Conservation (phyloP, 2,888 invertebrate genomes). For the Epistrophe grossulariae region DNA sequence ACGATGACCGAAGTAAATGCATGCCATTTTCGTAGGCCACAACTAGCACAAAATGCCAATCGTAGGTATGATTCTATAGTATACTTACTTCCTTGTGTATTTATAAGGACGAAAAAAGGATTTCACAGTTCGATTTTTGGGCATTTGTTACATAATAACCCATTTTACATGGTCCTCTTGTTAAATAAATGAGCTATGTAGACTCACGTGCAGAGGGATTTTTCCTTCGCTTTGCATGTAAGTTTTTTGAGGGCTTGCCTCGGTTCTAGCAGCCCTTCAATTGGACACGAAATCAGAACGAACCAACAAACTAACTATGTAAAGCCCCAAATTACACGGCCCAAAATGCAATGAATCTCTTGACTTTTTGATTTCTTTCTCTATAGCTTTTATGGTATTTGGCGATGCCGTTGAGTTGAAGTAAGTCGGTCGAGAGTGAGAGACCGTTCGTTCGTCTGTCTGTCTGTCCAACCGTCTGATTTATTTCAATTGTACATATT, state of each 20-base stretch:
- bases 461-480: conserved; percentile 44
- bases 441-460: neutral
- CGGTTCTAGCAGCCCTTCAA: conserved; percentile 45
- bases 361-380: conserved; percentile 70
- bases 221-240: conserved; percentile 32
- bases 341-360: conserved; percentile 70
- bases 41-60: conserved; percentile 5
- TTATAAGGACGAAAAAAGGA: conserved; percentile 33
- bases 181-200: conserved; percentile 51
- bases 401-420: neutral
- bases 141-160: conserved; percentile 64
- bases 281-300: conserved; percentile 36
- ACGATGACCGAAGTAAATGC: conserved; percentile 3
- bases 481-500: conserved; percentile 58
- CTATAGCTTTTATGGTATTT: conserved; percentile 17
- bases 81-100: neutral
- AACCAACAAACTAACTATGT: conserved; percentile 13
- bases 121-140: conserved; percentile 39
- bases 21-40: conserved; percentile 1
- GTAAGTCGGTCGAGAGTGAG: neutral
- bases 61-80: neutral
- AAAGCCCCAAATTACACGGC: conserved; percentile 46
- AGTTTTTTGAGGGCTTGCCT: conserved; percentile 39
- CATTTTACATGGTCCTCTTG: conserved; percentile 63
- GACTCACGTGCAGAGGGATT: conserved; percentile 38